Evolutionary conservation across 2,888 invertebrate species (phyloP).

Genomic region (Neoascia interrupta): DNA sequence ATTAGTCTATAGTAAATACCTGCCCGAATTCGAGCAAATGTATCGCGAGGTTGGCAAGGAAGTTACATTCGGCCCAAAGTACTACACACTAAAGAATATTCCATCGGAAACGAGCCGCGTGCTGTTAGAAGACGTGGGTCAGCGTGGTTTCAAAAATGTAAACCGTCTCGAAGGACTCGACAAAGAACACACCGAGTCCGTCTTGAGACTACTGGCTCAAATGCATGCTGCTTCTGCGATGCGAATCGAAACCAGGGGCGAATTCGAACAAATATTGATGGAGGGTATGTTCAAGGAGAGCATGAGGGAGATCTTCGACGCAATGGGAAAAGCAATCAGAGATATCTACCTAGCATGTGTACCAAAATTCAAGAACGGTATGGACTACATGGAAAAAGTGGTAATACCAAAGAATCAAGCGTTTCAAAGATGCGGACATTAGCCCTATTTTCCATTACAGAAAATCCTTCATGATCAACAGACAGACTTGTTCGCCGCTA

Average conservation of each 20-base stretch:
- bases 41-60: conserved; percentile 73
- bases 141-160: conserved; percentile 74
- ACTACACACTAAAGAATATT: conserved; percentile 71
- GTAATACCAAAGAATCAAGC: conserved; percentile 69
- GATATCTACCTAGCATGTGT: conserved; percentile 44
- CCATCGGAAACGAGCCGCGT: conserved; percentile 74
- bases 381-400: conserved; percentile 71
- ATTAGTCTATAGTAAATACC: conserved; percentile 74
- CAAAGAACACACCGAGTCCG: conserved; percentile 72
- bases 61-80: conserved; percentile 75
- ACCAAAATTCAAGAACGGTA: conserved; percentile 60
- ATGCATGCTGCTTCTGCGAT: conserved; percentile 77
- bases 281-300: conserved; percentile 67
- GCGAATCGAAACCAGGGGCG: conserved; percentile 70
- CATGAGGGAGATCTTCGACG: conserved; percentile 62
- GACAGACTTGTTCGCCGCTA: conserved; percentile 15
- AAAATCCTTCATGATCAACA: conserved; percentile 63
- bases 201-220: conserved; percentile 74
- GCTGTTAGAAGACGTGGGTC: conserved; percentile 75
- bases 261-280: conserved; percentile 53
- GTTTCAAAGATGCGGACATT: not conserved
- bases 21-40: conserved; percentile 75
- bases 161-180: conserved; percentile 74
- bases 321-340: conserved; percentile 49
- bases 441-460: conserved; percentile 48